Percentiles rank a stretch among this genome's conserved stretches.
Evolutionary conservation across 2,113 vertebrate species (phyloP).

Genomic region (Toxotes jaculatrix): DNA sequence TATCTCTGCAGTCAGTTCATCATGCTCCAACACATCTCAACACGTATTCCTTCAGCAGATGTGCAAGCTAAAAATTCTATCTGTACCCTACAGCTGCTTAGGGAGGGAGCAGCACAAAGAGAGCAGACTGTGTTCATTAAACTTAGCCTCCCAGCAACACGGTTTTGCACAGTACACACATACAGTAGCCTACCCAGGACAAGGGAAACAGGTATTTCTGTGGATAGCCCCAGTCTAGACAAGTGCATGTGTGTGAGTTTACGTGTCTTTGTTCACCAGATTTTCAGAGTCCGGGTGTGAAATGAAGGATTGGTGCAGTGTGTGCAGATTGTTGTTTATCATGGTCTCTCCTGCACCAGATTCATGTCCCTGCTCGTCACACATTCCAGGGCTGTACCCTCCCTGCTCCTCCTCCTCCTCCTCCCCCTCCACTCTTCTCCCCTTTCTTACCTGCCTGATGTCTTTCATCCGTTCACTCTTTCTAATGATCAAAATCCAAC

Average conservation of each 20-base stretch:
- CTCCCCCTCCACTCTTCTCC: slow-evolving; percentile 20
- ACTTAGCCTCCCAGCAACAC: slow-evolving; percentile 26
- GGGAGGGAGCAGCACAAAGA: slow-evolving; percentile 52
- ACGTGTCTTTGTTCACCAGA: slow-evolving; percentile 21
- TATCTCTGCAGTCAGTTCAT: slow-evolving; percentile 17
- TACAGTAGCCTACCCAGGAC: background rate
- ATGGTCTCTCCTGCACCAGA: slow-evolving; percentile 54
- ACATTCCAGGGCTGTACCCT: slow-evolving; percentile 75
- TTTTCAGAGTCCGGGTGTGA: background rate
- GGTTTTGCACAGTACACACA: slow-evolving; percentile 16
- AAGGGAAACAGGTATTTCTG: slow-evolving; percentile 25
- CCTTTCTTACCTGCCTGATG: slow-evolving; percentile 15
- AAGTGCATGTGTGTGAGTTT: slow-evolving; percentile 10
- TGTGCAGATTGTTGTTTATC: slow-evolving; percentile 50
- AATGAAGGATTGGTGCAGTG: slow-evolving; percentile 15
- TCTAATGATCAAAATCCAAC: slow-evolving; percentile 22
- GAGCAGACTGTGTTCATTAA: slow-evolving; percentile 48
- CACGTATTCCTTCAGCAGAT: slow-evolving; percentile 23
- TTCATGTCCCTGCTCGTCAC: slow-evolving; percentile 79
- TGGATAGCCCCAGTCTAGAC: slow-evolving; percentile 12
- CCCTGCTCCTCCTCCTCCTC: slow-evolving; percentile 46
- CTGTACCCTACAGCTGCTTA: slow-evolving; percentile 49
- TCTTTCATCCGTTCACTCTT: slow-evolving; percentile 23
- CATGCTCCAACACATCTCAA: slow-evolving; percentile 48
- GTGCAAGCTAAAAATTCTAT: slow-evolving; percentile 40